phyloP scores from a whole-genome alignment of 2,888 invertebrate species.

The Pollenia labialis region DNA sequence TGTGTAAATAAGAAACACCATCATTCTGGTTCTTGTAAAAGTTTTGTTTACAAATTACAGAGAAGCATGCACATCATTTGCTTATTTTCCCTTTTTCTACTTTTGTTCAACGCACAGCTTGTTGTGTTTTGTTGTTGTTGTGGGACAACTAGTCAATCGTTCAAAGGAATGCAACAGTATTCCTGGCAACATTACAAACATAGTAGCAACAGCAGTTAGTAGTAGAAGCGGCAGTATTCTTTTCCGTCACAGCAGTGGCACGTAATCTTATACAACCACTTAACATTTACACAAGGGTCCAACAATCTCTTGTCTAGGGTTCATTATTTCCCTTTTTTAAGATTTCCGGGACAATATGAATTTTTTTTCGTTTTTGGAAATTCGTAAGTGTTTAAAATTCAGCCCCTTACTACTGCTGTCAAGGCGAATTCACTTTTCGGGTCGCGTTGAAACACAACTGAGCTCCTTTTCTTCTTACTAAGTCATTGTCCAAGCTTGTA shows the following conservation, averaged over 20 bases:
- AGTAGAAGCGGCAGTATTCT: not conserved
- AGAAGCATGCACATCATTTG: slow-evolving; percentile 14
- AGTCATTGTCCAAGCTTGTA: no score
- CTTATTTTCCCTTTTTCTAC: not conserved
- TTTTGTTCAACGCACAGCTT: not conserved
- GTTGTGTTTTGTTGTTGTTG: not conserved
- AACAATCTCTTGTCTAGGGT: slow-evolving; percentile 1
- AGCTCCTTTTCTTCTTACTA: no score
- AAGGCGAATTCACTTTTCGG: no score
- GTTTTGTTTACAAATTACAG: slow-evolving; percentile 48
- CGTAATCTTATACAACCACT: slow-evolving; percentile 58
- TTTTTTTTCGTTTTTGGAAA: not conserved
- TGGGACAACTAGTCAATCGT: slow-evolving; percentile 2
- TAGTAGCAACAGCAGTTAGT: not conserved
- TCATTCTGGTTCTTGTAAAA: not conserved
- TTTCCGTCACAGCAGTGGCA: slow-evolving; percentile 6
- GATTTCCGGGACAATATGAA: no score
- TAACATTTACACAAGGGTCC: slow-evolving; percentile 43
- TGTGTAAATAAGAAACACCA: not conserved
- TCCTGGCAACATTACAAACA: not conserved
- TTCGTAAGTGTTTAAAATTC: no score
- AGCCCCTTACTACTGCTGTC: no score
- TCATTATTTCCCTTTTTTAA: no score
- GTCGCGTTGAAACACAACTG: no score
- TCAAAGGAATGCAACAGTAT: not conserved